These are phyloP conservation scores for Myotis yumanensis DNA, from an alignment of 2,113 vertebrate genomes.

Conservation along the genomic window DNA sequence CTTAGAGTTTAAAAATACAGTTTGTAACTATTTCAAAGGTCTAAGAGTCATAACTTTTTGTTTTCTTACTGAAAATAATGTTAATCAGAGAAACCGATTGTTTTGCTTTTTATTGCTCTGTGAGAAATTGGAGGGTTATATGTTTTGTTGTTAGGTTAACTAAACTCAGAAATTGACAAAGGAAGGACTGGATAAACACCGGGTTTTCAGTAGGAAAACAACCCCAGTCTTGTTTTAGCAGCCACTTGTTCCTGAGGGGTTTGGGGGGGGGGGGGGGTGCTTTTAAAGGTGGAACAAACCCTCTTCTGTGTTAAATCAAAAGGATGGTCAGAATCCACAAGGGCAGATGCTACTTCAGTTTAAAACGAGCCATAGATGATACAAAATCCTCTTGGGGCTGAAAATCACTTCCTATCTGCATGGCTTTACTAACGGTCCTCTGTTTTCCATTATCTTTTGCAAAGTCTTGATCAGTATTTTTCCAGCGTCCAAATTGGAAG, in stretches of 20 bases:
- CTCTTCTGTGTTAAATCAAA: constrained; percentile 72
- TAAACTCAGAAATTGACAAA: constrained; percentile 70
- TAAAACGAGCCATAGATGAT: constrained; percentile 48
- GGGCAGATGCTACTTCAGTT: constrained; percentile 51
- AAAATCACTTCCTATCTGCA: constrained; percentile 64
- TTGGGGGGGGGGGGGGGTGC: neutral
- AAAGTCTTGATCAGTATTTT: constrained; percentile 43
- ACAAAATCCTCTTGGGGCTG: constrained; percentile 26
- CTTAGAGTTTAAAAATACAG: constrained; percentile 62
- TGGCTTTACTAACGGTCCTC: constrained; percentile 10
- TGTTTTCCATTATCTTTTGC: constrained; percentile 12
- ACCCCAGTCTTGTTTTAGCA: constrained; percentile 61
- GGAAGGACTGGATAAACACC: constrained; percentile 74
- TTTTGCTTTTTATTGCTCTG: constrained; percentile 59
- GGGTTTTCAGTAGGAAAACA: constrained; percentile 68
- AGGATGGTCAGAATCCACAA: constrained; percentile 54
- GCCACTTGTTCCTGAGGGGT: constrained; percentile 19
- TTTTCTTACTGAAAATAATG: constrained; percentile 63
- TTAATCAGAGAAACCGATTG: constrained; percentile 50
- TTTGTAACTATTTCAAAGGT: constrained; percentile 54
- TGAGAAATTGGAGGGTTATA: neutral
- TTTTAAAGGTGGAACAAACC: constrained; percentile 78
- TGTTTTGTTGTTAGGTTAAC: constrained; percentile 44
- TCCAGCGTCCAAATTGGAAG: constrained; percentile 5
- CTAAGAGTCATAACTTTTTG: constrained; percentile 44